Evolutionary conservation across 2,888 invertebrate species (phyloP).

Genomic region (Mythimna loreyi): DNA sequence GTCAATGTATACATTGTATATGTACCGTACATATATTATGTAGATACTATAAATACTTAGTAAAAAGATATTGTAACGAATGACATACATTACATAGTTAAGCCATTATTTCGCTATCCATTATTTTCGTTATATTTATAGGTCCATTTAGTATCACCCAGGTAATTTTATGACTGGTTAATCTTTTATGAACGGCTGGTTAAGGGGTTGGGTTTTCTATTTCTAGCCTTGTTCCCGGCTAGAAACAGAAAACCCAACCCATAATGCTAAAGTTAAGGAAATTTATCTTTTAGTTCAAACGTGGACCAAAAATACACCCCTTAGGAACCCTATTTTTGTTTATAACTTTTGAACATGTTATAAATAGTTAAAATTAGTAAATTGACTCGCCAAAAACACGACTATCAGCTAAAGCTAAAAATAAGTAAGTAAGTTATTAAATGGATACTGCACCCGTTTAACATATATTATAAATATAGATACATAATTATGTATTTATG

Average conservation of each 20-base stretch:
- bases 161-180: neutral
- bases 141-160: neutral
- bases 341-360: neutral
- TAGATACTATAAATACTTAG: neutral
- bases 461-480: neutral
- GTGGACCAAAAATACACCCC: neutral
- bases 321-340: neutral
- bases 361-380: neutral
- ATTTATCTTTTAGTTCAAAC: neutral
- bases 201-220: too few relatives aligned
- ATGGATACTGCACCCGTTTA: neutral
- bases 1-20: too few relatives aligned
- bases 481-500: too few relatives aligned
- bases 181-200: neutral
- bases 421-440: neutral
- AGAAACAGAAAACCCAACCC: neutral
- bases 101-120: neutral
- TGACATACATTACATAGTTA: too few relatives aligned
- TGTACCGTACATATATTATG: too few relatives aligned
- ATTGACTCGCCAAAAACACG: neutral
- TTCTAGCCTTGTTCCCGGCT: too few relatives aligned
- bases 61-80: neutral
- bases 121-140: neutral
- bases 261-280: neutral
- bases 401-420: neutral